A percentile compares a stretch with the other conserved stretches of the same genome.
phyloP scores from a whole-genome alignment of 2,888 invertebrate species.

The Marasmarcha lunaedactyla region DNA sequence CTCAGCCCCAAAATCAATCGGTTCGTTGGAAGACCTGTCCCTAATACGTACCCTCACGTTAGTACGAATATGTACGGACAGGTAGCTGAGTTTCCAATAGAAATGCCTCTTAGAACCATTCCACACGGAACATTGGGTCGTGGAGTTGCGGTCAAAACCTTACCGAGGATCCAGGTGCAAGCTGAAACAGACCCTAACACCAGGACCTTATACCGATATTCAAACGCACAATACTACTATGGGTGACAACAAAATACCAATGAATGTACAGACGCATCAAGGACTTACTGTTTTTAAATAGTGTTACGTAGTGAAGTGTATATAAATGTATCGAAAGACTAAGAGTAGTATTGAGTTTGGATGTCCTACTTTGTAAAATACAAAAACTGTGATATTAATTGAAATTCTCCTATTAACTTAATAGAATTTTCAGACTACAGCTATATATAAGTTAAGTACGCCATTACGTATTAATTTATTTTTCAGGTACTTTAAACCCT shows the following conservation, averaged over 20 bases:
- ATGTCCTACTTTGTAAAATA: constrained; percentile 63
- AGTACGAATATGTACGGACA: constrained; percentile 67
- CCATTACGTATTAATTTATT: no score
- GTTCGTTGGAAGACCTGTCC: constrained; percentile 59
- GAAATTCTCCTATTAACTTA: constrained; percentile 49
- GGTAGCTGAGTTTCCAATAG: constrained; percentile 62
- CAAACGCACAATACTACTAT: constrained; percentile 79
- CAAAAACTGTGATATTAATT: constrained; percentile 69
- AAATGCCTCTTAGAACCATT: constrained; percentile 64
- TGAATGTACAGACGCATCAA: constrained; percentile 62
- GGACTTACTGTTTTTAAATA: constrained; percentile 71
- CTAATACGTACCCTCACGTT: constrained; percentile 61
- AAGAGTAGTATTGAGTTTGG: constrained; percentile 33
- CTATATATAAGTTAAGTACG: constrained; percentile 18
- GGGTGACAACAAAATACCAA: constrained; percentile 78
- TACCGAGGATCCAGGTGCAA: constrained; percentile 56
- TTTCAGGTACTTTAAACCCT: no score
- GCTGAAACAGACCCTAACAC: constrained; percentile 67
- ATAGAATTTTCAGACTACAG: constrained; percentile 38
- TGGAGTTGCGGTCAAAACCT: constrained; percentile 57
- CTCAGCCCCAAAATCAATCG: constrained; percentile 61
- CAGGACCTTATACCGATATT: constrained; percentile 74
- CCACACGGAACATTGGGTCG: constrained; percentile 58
- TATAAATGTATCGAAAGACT: constrained; percentile 23
- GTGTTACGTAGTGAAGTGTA: constrained; percentile 49